phyloP scores from a whole-genome alignment of 2,797 vertebrate genomes.

The Sebastes steindachneri region DNA sequence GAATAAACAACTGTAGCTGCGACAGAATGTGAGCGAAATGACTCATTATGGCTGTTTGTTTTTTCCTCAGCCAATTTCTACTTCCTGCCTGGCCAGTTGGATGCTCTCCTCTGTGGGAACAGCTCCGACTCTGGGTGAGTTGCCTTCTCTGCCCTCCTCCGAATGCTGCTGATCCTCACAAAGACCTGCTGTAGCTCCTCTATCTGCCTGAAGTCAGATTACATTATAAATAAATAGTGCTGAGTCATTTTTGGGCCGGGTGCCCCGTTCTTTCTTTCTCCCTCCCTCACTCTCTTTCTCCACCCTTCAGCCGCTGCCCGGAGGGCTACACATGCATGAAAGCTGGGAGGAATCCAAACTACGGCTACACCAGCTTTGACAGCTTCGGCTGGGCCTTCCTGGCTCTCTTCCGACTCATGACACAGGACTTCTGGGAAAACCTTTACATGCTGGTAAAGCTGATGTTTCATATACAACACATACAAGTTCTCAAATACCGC shows the following conservation, averaged over 20 bases:
- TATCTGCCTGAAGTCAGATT: slow-evolving; percentile 35
- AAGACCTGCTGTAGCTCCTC: slow-evolving; percentile 34
- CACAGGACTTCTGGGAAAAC: slow-evolving; percentile 99
- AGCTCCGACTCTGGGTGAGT: slow-evolving; percentile 98
- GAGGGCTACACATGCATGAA: slow-evolving; percentile 98
- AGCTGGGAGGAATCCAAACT: slow-evolving; percentile 98
- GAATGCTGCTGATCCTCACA: slow-evolving; percentile 9
- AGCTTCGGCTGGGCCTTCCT: slow-evolving; percentile 99
- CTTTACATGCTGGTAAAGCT: slow-evolving; percentile 94
- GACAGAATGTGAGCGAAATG: slow-evolving; percentile 15
- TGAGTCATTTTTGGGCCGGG: slow-evolving; percentile 52
- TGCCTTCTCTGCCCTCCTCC: neutral
- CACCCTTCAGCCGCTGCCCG: slow-evolving; percentile 89
- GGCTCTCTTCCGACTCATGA: slow-evolving; percentile 99
- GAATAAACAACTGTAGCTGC: slow-evolving; percentile 19
- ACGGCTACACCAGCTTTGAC: slow-evolving; percentile 98
- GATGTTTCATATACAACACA: slow-evolving; percentile 8
- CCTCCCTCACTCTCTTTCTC: neutral
- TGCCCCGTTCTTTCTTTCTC: slow-evolving; percentile 15
- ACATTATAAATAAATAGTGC: slow-evolving; percentile 36
- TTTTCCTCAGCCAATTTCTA: slow-evolving; percentile 93
- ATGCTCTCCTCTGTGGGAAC: slow-evolving; percentile 97
- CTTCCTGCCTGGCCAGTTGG: slow-evolving; percentile 87
- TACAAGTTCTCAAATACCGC: neutral
- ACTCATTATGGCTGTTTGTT: slow-evolving; percentile 33